Base-by-base conservation (phyloP, 2,797 vertebrate species). In the Lycodopsis pacificus region DNA sequence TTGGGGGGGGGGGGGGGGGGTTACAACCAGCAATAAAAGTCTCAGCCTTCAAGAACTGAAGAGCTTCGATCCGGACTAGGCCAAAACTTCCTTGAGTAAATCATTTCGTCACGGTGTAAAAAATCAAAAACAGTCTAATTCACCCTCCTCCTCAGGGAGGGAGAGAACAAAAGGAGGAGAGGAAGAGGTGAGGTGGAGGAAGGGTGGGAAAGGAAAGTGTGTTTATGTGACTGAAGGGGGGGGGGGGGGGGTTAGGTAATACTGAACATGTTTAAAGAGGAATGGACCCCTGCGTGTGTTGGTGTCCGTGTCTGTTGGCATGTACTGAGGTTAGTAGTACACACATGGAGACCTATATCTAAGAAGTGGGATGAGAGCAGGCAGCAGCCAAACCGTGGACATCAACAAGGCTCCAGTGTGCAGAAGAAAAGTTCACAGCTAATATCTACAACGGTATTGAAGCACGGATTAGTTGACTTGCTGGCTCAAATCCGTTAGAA, bases 201-300 rank as follows among this genome's bases (percentile, higher is more conserved):
- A 88, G 78, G 81, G 73, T 74, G 83, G 80, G 77, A 85, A 82
- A 77, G 79, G 78, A 82, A 86, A 69, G 72, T 73, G 34, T 63
- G 54, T 46, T 12, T 32, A 1, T 68, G 68, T 20, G 12, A 42
- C 65, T 30, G 15, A n/a, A 42, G 44, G 22, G 30, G 25, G 7
- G 25, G 25, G 25, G 61, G 36, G 57, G 27, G 13, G 11, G 44
- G 36, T 44, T 25, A 42, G 32, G 13, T 68, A 17, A 66, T 36
- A 63, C 25, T 15, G 8, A 27, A 56, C 46, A 20, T 80, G 42
- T 80, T 63, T 75, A 77, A 77, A 87, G 70, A 71, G 19, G 59
- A 53, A 79, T 38, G 22, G 49, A 70, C 51, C 12, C 34, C 13
- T 65, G 69, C 0, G 0, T 65, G 44, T 77, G 32, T 59, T 38